Percentiles rank a stretch among this genome's conserved stretches.
Evolutionary conservation across 37 sponge, comb jelly and placozoan species (phyloP).

Genomic region (Axinella damicornis): DNA sequence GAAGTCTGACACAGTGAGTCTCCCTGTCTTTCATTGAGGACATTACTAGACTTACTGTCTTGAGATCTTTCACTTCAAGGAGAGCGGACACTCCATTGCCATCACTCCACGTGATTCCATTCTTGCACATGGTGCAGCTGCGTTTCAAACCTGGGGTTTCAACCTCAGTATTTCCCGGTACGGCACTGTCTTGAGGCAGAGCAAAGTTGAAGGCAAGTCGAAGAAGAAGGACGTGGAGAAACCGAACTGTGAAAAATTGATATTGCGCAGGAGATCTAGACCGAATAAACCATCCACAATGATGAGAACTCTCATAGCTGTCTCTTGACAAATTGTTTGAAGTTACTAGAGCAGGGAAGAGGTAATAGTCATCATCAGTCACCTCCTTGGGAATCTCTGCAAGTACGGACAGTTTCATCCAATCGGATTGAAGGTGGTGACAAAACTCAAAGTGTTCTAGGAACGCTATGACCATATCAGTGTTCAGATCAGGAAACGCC

Average conservation of each 20-base stretch:
- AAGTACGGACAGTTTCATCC: no score
- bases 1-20: conserved; percentile 7
- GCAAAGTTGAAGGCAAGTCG: conserved; percentile 26
- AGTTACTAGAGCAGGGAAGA: conserved; percentile 27
- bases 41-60: conserved; percentile 9
- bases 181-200: neutral
- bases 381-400: no score
- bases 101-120: conserved; percentile 21
- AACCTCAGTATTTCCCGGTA: neutral
- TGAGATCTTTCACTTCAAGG: conserved; percentile 19
- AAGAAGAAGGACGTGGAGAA: conserved; percentile 31
- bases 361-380: neutral
- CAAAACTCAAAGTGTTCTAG: conserved; percentile 30
- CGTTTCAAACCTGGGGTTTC: neutral
- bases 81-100: neutral
- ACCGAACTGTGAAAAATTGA: conserved; percentile 8
- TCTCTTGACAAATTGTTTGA: neutral
- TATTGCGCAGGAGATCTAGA: neutral
- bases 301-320: neutral
- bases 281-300: conserved; percentile 25
- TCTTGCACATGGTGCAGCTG: conserved; percentile 17
- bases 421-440: neutral
- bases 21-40: neutral
- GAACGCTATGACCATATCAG: conserved; percentile 2
- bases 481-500: conserved; percentile 11